Base-by-base conservation (phyloP, 2,113 vertebrate genomes). In the Channa argus region DNA sequence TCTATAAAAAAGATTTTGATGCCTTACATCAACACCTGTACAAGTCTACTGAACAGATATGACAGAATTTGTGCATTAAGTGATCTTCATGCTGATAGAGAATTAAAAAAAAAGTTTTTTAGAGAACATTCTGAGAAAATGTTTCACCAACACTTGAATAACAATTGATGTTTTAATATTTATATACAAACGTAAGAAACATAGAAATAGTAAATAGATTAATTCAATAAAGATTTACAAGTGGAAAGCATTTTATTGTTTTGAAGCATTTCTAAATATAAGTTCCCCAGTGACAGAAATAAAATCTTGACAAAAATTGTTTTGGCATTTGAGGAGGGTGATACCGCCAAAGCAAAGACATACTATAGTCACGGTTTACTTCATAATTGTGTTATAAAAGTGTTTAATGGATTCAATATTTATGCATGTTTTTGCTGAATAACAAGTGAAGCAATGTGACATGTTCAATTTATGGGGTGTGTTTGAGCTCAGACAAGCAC, bases 161-260 rank as follows among this genome's bases (percentile, higher is more conserved):
- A 24, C 24, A 24, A 24, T 24, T 24, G 24, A 24, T 24, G 24
- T 24, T 24, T 24, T 24, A 24, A 24, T 24, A 24, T 24, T 24
- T 24, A 24, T 24, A 24, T 24, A 24, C 24, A 24, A 24, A 24
- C 24, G 24, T 24, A 24, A 24, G 1, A 24, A 24, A 24, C 24
- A 24, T 24, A 24, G 12, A 34, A 76, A 59, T 53, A 62, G 49
- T 41, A 58, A 52, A 38, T 8, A 55, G 8, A 14, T 44, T 66
- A 34, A 63, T 8, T 61, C 5, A 51, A 51, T 54, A 56, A 3
- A 14, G 5, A 88, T 77, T 66, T 71, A 44, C 76, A 82, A 62
- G 63, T 63, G 63, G 50, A 66, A 34, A 39, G 43, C 43, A 77
- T 77, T 68, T 74, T 74, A 24, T 1, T 24, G 24, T 24, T 71